Evolutionary conservation across 2,888 invertebrate genomes (phyloP), one percentile per base, ranked within the genome.

Genomic region (Volucella inanis): DNA sequence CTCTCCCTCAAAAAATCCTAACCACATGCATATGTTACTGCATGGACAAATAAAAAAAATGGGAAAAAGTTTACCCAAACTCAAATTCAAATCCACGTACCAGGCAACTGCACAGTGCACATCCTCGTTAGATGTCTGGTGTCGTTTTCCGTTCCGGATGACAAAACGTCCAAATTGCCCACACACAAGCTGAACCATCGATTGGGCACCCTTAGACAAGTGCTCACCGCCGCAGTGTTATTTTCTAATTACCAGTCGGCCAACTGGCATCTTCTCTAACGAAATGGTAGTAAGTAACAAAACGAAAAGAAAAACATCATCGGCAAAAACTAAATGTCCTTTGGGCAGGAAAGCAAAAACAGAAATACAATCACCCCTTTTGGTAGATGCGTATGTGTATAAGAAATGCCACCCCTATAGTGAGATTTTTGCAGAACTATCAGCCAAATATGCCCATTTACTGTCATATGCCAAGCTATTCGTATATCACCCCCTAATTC

Each of bases 231-330:
- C 55, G n/a, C 38, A 38, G 38, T 18, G 41, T 49, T 12, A 65
- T 76, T 81, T 85, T 85, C 81, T 85, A 85, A 85, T 85, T 85
- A 85, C 85, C 81, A 85, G 81, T 85, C 85, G 81, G 76, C 85
- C 85, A 85, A 85, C 85, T 85, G 85, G 72, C 80, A 85, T 85
- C 85, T 31, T 31, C 31, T 72, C 76, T 71, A 64, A 50, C 71
- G 71, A 78, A 77, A 72, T 50, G 72, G 67, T 47, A 49, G 55
- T 14, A 65, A 45, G 50, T 50, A 57, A 57, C n/a, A 6, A 31
- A 31, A 6, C 1, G 2, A 50, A 50, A 65, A 61, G 14, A 76
- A 61, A 11, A 1, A 22, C 38, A 59, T 80, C 55, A 55, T 49
- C 57, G 45, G 31, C 31, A 84, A 68, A 71, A 84, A 79, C 70